These are phyloP conservation scores for Frankliniella fusca DNA, from an alignment of 2,888 invertebrate genomes.

Conservation along the genomic window DNA sequence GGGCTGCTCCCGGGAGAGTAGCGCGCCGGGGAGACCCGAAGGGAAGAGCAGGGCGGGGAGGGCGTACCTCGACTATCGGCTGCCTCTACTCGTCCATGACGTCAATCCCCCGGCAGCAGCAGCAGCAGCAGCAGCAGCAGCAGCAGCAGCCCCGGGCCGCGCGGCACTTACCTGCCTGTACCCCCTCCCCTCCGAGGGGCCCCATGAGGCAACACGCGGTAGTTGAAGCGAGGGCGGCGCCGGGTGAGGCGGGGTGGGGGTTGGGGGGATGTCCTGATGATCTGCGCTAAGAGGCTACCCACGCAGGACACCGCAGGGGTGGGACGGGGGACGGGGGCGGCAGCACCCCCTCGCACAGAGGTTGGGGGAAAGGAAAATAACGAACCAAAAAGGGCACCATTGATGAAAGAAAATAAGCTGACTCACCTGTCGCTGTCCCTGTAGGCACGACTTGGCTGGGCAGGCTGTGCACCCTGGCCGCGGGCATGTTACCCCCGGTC, in stretches of 20 bases:
- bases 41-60: background rate
- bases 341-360: background rate
- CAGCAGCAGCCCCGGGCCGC: too few relatives aligned
- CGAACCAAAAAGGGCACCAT: background rate
- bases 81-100: too few relatives aligned
- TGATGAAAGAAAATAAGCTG: background rate
- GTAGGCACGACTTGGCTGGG: background rate
- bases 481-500: conserved; percentile 14
- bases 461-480: conserved; percentile 17
- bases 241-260: too few relatives aligned
- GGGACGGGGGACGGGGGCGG: background rate
- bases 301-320: too few relatives aligned
- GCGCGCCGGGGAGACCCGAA: background rate
- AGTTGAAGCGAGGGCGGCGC: background rate
- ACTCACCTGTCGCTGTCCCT: background rate
- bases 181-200: too few relatives aligned
- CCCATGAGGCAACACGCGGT: too few relatives aligned
- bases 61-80: background rate
- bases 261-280: background rate
- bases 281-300: too few relatives aligned
- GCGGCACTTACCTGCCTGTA: too few relatives aligned
- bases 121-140: too few relatives aligned
- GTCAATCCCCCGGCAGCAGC: too few relatives aligned
- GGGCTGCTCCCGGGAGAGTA: background rate
- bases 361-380: too few relatives aligned